Base-by-base conservation (phyloP, 92 coral and sea anemone genomes). In the Palythoa grandiflora region DNA sequence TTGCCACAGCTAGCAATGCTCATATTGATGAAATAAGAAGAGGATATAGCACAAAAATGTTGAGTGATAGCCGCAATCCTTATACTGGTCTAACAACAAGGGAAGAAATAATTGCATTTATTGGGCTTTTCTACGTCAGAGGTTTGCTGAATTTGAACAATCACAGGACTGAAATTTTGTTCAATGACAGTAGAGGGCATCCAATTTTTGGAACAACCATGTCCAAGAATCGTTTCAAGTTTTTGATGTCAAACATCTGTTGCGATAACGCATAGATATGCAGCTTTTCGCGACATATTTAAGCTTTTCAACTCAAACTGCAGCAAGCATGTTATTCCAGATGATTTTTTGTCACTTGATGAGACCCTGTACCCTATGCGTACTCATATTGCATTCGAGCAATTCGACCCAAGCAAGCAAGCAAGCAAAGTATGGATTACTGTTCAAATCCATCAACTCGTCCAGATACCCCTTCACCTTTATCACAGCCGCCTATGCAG, bases 201-300 rank as follows among this genome's bases (percentile, higher is more conserved):
- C 76, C 76, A 16, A 71, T 38, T 71, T 68, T 71, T 16, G 37
- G 76, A 12, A 50, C 76, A 38, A 38, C 50, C 16, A 12, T 71
- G 52, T 71, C 75, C 19, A 39, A 28, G 16, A 71, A 71, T 19
- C 75, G 75, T 16, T 71, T 71, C 39, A 28, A 37, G 17, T 71
- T 71, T 71, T 71, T 37, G 75, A 71, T 39, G 48, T 71, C 75
- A 71, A 71, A 71, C 75, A 71, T 71, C 36, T 71, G 47, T 37
- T 71, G 35, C 44, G 76, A 71, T 28, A 52, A 71, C 35, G 52
- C 37, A 71, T 39, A 71, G 75, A 13, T 71, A 28, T 15, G 71
- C 73, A 20, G 73, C 73, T 68, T 68, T 68, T 20, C 38, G 71
- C 9, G 17, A 66, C 36, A n/a, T 66, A 7, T 66, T 66, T 15